These are phyloP conservation scores for Myrmecobius fasciatus DNA, from an alignment of 2,113 vertebrate genomes.

Conservation along the genomic window DNA sequence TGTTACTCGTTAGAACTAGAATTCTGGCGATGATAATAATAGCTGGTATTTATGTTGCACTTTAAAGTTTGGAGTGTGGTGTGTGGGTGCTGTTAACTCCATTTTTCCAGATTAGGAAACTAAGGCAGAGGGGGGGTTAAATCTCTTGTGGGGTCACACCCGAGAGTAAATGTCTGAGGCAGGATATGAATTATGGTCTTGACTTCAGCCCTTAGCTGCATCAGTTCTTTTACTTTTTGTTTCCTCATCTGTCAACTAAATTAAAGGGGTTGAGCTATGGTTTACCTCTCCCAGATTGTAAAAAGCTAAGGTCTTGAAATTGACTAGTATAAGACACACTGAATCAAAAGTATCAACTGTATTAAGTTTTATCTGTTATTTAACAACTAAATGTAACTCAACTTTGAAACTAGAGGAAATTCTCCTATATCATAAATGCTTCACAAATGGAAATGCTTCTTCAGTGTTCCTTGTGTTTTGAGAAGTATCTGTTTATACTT, in stretches of 20 bases:
- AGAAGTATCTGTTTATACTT: neutral
- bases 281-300: neutral
- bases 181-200: neutral
- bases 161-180: neutral
- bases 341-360: neutral
- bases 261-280: neutral
- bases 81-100: neutral
- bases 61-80: neutral
- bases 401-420: neutral
- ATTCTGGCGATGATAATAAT: neutral
- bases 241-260: neutral
- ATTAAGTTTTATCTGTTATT: neutral
- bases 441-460: neutral
- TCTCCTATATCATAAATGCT: neutral
- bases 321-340: neutral
- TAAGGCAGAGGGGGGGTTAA: neutral
- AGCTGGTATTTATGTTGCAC: neutral
- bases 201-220: neutral
- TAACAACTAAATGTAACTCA: neutral
- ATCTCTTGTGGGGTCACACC: neutral
- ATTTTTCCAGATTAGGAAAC: neutral
- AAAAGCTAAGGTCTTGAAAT: neutral
- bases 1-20: neutral
- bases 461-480: neutral
- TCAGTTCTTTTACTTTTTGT: neutral